These are phyloP conservation scores for Odontocolon sp. DNA, from an alignment of 2,888 invertebrate species.

Conservation along the genomic window DNA sequence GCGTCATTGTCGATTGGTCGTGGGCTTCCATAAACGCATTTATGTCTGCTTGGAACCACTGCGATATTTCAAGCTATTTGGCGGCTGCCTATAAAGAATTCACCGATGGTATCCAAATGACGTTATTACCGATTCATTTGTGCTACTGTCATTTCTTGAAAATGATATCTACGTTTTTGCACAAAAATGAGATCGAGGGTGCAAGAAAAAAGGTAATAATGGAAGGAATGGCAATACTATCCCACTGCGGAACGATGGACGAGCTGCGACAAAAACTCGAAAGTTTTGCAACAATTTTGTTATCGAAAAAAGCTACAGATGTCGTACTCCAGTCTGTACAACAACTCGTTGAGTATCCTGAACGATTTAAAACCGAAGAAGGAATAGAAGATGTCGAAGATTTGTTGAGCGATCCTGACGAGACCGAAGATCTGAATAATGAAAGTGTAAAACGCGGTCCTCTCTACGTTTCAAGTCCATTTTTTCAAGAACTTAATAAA, in stretches of 20 bases:
- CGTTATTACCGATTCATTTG: conserved; percentile 5
- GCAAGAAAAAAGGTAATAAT: conserved; percentile 26
- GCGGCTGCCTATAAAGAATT: conserved; percentile 18
- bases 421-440: background rate
- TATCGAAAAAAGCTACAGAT: no score
- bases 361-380: background rate
- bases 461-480: background rate
- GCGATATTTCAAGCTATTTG: conserved; percentile 2
- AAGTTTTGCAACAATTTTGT: no score
- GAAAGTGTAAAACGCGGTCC: background rate
- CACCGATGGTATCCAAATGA: background rate
- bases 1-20: conserved; percentile 31
- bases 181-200: conserved; percentile 13
- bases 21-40: conserved; percentile 27
- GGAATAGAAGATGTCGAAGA: background rate
- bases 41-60: conserved; percentile 39
- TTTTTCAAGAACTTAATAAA: background rate
- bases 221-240: conserved; percentile 33
- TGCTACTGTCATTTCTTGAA: conserved; percentile 44
- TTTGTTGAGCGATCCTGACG: background rate
- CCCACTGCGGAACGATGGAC: conserved; percentile 15
- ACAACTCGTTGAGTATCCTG: background rate
- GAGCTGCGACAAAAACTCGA: conserved; percentile 16
- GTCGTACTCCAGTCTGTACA: background rate
- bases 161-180: conserved; percentile 32